phyloP scores from a whole-genome alignment of 2,113 vertebrate species.

The Myanophis thanlyinensis region DNA sequence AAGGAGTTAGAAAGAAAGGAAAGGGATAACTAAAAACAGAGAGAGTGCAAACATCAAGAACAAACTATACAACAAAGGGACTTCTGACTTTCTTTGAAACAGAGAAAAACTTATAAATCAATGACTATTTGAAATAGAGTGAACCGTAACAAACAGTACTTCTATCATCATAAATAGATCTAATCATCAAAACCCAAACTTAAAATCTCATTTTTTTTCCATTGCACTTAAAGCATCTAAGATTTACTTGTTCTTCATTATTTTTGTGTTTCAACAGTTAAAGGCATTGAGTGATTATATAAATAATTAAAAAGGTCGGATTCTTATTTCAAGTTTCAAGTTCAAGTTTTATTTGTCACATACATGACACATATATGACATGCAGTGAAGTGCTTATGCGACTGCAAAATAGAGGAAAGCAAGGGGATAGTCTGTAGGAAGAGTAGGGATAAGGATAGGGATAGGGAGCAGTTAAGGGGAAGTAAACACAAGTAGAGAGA shows the following conservation, averaged over 20 bases:
- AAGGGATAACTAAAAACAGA: not conserved
- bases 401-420: no score
- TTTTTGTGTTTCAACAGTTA: not conserved
- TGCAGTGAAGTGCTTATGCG: no score
- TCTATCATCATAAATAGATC: not conserved
- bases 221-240: not conserved
- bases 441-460: no score
- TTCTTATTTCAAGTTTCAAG: no score
- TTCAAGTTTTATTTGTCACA: no score
- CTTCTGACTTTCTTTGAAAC: not conserved
- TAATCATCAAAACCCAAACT: not conserved
- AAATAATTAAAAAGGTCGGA: not conserved
- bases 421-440: no score
- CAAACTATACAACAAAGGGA: not conserved
- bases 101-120: not conserved
- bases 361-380: no score
- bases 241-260: not conserved
- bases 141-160: not conserved
- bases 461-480: no score
- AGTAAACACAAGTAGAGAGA: no score
- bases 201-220: not conserved
- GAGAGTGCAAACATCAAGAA: not conserved
- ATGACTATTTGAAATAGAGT: not conserved
- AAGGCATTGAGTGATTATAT: not conserved
- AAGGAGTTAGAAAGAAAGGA: not conserved